A percentile compares a stretch with the other conserved stretches of the same genome.
Evolutionary conservation across 1,140 invertebrate genomes (phyloP).

Genomic region (Panagrolaimus sp.): DNA sequence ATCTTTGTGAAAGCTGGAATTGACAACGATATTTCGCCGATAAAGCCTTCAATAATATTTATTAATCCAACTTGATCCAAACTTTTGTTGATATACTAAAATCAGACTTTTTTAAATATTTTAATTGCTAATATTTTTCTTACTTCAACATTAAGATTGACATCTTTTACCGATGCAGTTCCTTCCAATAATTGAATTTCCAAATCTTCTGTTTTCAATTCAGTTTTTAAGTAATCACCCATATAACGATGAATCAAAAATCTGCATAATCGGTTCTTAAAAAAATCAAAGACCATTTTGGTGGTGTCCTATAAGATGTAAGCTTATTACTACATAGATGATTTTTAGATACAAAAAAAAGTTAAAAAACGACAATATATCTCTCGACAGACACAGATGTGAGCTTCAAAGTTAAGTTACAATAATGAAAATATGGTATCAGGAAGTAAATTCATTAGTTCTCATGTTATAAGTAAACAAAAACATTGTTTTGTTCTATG

Average conservation of each 20-base stretch:
- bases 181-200: conserved; percentile 34
- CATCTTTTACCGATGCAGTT: conserved; percentile 31
- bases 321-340: no score
- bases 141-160: conserved; percentile 35
- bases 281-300: no score
- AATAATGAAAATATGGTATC: no score
- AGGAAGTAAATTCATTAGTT: no score
- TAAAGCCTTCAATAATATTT: conserved; percentile 31
- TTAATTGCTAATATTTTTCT: not conserved
- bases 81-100: conserved; percentile 38
- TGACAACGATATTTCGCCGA: conserved; percentile 25
- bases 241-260: conserved; percentile 46
- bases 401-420: no score
- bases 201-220: conserved; percentile 35
- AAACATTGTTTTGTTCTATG: no score
- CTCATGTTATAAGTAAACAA: no score
- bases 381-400: no score
- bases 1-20: conserved; percentile 36
- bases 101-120: no score
- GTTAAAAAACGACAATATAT: no score
- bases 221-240: conserved; percentile 40
- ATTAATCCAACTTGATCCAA: conserved; percentile 26
- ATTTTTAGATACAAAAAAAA: no score
- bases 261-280: conserved; percentile 22
- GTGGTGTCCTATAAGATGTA: no score